Base-by-base conservation (phyloP, 2,113 vertebrate genomes). In the Lepus timidus region DNA sequence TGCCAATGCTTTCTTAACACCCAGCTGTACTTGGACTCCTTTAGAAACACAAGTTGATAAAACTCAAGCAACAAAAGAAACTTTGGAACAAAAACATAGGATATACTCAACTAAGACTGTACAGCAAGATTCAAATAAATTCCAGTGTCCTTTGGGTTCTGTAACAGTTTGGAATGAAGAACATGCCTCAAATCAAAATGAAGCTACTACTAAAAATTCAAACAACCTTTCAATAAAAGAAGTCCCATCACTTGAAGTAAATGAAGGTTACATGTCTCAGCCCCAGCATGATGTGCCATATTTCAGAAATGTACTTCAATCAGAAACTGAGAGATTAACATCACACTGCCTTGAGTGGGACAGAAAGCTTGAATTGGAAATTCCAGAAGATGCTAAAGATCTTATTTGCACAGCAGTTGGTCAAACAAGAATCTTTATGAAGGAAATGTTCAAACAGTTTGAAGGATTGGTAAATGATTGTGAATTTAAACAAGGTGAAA, bases 381-480 rank as follows among this genome's bases (percentile, higher is more conserved):
- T 99, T 84, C 99, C 99, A 75, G 99, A 99, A 96, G 99, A 99
- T 76, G 99, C 98, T 96, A 98, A 99, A 95, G 99, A 99, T 89
- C 97, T 98, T 4, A 99, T 99, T 97, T 98, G 99, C 6, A 99
- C 99, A 8, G 98, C 98, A 0, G 67, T 99, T 49, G 99, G 99
- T 65, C 99, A 99, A 92, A 99, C 99, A 1, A 98, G 99, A 82
- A 98, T 99, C 90, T 97, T 99, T 75, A 98, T 99, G 96, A 99
- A 98, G 83, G 99, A 99, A 91, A 99, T 99, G 16, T 99, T 99
- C 96, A 98, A 98, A 2, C 99, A 99, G 97, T 99, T 99, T 96
- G 97, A 98, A 31, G 99, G 99, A 0, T 98, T 99, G 73, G 98
- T 99, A 79, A 99, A 99, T n/a, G 98, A 99, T 16, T 99, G 99